Evolutionary conservation across 2,797 vertebrate species (phyloP).

Genomic region (Tympanoctomys barrerae): DNA sequence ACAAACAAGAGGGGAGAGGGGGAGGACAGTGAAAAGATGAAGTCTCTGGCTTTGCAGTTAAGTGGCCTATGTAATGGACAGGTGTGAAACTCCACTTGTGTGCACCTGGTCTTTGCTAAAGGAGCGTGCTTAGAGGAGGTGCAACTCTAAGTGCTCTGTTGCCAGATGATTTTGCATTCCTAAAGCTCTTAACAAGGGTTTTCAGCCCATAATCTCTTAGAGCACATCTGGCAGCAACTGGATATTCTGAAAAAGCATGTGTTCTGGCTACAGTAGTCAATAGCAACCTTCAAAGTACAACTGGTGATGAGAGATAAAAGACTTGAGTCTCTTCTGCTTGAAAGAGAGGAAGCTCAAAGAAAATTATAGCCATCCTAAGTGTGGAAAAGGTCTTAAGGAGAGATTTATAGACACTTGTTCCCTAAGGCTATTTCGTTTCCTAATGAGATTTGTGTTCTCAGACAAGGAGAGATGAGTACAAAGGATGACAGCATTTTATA

Average conservation of each 20-base stretch:
- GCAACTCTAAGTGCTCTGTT: slow-evolving; percentile 8
- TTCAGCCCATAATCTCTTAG: slow-evolving; percentile 49
- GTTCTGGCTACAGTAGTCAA: slow-evolving; percentile 65
- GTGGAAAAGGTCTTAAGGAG: slow-evolving; percentile 74
- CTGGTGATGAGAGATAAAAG: slow-evolving; percentile 80
- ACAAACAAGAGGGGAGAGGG: background rate
- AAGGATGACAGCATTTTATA: slow-evolving; percentile 61
- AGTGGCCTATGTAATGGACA: background rate
- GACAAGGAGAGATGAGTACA: slow-evolving; percentile 63
- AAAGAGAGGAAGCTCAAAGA: slow-evolving; percentile 78
- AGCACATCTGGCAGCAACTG: slow-evolving; percentile 64
- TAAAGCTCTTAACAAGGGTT: slow-evolving; percentile 33
- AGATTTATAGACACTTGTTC: slow-evolving; percentile 78
- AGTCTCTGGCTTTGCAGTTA: background rate
- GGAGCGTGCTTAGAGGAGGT: slow-evolving; percentile 7
- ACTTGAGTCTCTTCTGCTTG: slow-evolving; percentile 74
- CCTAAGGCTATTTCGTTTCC: slow-evolving; percentile 76
- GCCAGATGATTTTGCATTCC: slow-evolving; percentile 64
- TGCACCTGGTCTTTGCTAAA: background rate
- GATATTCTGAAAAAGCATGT: slow-evolving; percentile 67
- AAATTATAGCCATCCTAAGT: slow-evolving; percentile 80
- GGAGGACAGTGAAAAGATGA: background rate
- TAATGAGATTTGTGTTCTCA: slow-evolving; percentile 80
- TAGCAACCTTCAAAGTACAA: slow-evolving; percentile 77
- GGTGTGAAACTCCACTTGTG: slow-evolving; percentile 6